Conservation (phyloP, 2,888 invertebrate genomes). For the Agriopis marginaria region DNA sequence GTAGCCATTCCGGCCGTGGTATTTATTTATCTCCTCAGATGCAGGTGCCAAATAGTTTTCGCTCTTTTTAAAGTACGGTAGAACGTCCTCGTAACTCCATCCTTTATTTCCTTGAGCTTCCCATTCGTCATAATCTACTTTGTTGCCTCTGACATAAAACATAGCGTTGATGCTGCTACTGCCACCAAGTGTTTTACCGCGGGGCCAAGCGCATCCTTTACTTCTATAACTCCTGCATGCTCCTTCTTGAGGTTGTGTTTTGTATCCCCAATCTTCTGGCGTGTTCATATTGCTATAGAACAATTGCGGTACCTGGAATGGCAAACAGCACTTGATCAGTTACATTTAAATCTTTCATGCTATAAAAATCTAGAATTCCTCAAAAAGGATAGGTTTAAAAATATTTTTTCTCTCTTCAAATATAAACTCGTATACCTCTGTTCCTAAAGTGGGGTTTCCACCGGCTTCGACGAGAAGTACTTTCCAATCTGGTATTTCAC, state of each 20-base stretch:
- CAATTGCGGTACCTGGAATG: constrained; percentile 61
- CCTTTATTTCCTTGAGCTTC: constrained; percentile 80
- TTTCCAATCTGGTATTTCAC: constrained; percentile 86
- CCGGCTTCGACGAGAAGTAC: constrained; percentile 88
- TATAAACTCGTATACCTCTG: constrained; percentile 62
- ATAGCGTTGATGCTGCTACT: constrained; percentile 86
- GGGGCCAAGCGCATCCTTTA: constrained; percentile 82
- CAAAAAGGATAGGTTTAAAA: background rate
- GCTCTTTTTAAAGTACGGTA: constrained; percentile 82
- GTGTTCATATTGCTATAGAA: constrained; percentile 63
- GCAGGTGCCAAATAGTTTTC: constrained; percentile 66
- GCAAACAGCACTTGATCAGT: background rate
- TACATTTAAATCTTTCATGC: background rate
- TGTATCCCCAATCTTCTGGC: constrained; percentile 85
- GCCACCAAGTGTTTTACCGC: constrained; percentile 88
- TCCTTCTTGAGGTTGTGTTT: constrained; percentile 75
- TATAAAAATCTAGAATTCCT: background rate
- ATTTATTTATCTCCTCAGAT: constrained; percentile 53
- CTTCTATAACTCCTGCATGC: constrained; percentile 72
- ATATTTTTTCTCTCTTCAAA: background rate
- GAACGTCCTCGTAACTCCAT: constrained; percentile 86
- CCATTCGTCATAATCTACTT: constrained; percentile 85
- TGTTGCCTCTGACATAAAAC: constrained; percentile 86
- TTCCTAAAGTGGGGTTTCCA: constrained; percentile 86
- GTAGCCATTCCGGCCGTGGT: constrained; percentile 72